Conservation (phyloP, 2,113 vertebrate genomes). For the Pongo pygmaeus region DNA sequence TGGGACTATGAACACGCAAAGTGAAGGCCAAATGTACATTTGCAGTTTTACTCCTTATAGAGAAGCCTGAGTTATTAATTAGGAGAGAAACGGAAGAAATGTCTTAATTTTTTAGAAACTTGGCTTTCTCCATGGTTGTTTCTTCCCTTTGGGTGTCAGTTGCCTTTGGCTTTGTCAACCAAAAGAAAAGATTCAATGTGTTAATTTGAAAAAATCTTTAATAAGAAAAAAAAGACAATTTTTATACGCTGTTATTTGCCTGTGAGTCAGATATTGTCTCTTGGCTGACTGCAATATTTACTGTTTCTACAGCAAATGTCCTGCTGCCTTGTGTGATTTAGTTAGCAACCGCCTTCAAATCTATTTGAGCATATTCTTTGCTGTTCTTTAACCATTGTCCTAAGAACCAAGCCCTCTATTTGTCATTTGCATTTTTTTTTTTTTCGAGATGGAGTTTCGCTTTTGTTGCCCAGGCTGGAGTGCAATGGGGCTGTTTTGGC, state of each 20-base stretch:
- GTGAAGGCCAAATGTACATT: neutral
- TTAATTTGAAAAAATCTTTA: constrained; percentile 26
- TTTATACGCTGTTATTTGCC: neutral
- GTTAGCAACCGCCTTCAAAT: neutral
- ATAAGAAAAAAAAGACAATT: neutral
- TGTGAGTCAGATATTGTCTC: neutral
- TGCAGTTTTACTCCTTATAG: neutral
- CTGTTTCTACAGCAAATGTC: neutral
- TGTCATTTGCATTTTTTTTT: neutral
- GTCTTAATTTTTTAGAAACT: neutral
- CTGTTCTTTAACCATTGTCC: neutral
- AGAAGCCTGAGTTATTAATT: neutral
- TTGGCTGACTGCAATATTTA: neutral
- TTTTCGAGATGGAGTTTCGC: no score
- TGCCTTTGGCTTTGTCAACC: neutral
- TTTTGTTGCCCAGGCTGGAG: no score
- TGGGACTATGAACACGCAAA: neutral
- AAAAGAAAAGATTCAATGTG: neutral
- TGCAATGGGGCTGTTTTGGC: no score
- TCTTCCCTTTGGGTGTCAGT: neutral
- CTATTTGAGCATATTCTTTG: neutral
- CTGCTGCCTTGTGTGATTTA: neutral
- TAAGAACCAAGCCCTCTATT: neutral
- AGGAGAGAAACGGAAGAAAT: neutral
- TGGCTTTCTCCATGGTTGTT: neutral